Base-by-base conservation (phyloP, 2,888 invertebrate species). In the Tipula unca region DNA sequence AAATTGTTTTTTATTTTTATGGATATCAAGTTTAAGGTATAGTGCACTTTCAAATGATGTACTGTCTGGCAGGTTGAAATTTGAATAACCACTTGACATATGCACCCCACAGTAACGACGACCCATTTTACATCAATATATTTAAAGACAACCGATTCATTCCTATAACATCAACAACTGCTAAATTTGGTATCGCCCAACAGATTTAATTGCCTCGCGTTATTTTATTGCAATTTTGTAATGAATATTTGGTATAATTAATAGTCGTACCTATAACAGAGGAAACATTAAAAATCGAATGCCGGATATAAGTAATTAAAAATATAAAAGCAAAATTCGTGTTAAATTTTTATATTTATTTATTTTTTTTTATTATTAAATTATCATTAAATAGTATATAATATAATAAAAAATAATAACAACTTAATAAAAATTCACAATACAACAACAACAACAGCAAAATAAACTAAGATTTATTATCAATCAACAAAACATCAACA, bases 401-500 rank as follows among this genome's bases (percentile, higher is more conserved):
- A 25, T 69, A 25, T 3, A 69, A 69, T 69, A 69, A 69, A 69
- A 69, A 25, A 69, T 10, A 25, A 25, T 69, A 69, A 69, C 69
- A 69, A 69, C 69, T 69, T 69, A 69, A 69, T 69, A 69, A 25
- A 69, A 25, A 69, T 17, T 48, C 17, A 48, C 3, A 25, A 69
- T 13, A 2, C 25, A 25, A 25, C 69, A 69, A 69, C 69, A 69
- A 20, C 48, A 48, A n/a, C n/a, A n/a, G n/a, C 1, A 69, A 25
- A 69, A 10, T 10, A 25, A 83, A 83, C 29, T 83, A 83, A 83
- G 83, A 83, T 83, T 83, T 83, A 83, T 83, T 83, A 83, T 83
- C 83, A 83, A 83, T 83, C 83, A 83, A 83, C 83, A 83, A 83
- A 83, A 83, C 83, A 83, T 83, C 83, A 83, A 83, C n/a, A 83